phyloP scores from a whole-genome alignment of 2,797 vertebrate genomes.

The Cercopithecus hamlyni region DNA sequence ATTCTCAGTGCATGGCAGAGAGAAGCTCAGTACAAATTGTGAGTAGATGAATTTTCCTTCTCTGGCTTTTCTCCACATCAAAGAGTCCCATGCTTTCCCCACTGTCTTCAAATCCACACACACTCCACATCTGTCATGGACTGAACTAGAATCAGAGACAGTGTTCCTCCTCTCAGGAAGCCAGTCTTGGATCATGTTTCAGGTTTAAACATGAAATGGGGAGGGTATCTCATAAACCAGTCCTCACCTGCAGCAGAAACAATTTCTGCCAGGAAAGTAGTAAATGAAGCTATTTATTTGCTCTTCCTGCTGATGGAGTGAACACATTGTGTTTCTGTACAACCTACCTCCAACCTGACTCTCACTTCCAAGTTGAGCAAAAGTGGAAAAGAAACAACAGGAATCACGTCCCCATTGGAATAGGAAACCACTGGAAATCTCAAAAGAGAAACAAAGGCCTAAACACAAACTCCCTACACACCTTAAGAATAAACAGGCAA shows the following conservation, averaged over 20 bases:
- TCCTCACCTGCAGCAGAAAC: neutral
- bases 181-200: neutral
- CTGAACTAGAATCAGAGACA: neutral
- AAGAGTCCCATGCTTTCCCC: neutral
- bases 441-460: neutral
- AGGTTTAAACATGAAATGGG: neutral
- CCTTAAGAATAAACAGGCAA: neutral
- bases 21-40: neutral
- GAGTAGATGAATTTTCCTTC: constrained; percentile 39
- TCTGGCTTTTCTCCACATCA: constrained; percentile 19
- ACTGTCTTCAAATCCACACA: neutral
- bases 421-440: neutral
- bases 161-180: neutral
- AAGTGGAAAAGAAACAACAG: constrained; percentile 49
- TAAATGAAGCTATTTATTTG: constrained; percentile 23
- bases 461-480: constrained; percentile 26
- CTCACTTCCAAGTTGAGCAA: constrained; percentile 5
- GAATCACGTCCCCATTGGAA: neutral
- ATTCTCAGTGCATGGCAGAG: neutral
- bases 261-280: neutral
- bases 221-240: neutral
- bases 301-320: neutral
- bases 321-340: neutral
- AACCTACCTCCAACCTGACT: neutral
- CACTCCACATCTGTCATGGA: neutral